Conservation (phyloP, 2,797 vertebrate genomes). For the Tapirus indicus region DNA sequence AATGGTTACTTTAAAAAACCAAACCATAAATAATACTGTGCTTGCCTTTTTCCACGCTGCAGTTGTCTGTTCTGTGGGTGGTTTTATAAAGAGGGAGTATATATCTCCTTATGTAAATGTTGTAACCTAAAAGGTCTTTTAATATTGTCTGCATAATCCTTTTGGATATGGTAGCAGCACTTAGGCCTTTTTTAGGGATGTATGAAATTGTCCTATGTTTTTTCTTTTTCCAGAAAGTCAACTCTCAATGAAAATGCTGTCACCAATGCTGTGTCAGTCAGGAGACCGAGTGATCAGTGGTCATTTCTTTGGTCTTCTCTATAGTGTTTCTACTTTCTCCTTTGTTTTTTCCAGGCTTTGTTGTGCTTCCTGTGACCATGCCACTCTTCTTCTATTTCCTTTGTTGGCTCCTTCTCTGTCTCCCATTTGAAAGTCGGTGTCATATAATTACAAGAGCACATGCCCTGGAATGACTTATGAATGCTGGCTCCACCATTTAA, state of each 20-base stretch:
- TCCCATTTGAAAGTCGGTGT: not conserved
- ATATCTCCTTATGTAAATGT: not conserved
- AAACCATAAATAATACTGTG: not conserved
- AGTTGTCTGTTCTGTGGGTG: not conserved
- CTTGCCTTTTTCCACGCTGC: not conserved
- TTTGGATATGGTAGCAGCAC: not conserved
- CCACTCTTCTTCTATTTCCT: not conserved
- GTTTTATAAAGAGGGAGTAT: not conserved
- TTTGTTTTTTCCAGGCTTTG: not conserved
- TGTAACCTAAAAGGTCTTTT: not conserved
- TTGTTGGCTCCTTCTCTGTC: not conserved
- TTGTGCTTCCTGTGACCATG: not conserved
- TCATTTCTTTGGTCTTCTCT: not conserved
- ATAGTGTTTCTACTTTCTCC: fast-evolving
- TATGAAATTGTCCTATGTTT: not conserved
- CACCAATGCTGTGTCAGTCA: too few relatives aligned
- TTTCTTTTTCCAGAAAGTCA: not conserved
- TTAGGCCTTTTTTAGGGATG: not conserved
- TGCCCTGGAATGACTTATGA: not conserved
- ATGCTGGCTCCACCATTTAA: not conserved
- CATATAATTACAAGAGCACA: not conserved
- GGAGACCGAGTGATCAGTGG: not conserved
- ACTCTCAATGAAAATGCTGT: not conserved
- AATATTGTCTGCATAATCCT: not conserved
- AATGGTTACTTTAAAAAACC: not conserved